Conservation (phyloP, 2,888 invertebrate genomes). For the Rhopalosiphum nymphaeae region DNA sequence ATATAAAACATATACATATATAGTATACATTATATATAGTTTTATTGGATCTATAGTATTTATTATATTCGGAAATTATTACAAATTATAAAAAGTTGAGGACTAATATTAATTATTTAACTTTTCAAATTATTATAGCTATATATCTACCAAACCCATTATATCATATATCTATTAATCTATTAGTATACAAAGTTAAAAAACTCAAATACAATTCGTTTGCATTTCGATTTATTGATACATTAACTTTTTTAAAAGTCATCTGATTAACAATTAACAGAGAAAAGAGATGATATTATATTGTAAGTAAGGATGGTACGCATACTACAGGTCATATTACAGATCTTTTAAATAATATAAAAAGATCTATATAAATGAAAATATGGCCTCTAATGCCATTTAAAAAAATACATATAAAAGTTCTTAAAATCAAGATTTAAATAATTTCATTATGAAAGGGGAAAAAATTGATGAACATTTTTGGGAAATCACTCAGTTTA, state of each 20-base stretch:
- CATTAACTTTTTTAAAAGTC: background rate
- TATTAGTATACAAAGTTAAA: background rate
- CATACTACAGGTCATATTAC: background rate
- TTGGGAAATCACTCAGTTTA: background rate
- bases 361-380: background rate
- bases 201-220: background rate
- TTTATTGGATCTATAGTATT: background rate
- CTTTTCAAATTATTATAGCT: background rate
- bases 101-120: background rate
- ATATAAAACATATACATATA: too few species aligned
- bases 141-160: background rate
- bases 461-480: background rate
- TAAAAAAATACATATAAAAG: background rate
- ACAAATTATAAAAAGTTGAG: background rate
- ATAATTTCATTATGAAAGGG: background rate
- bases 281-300: background rate
- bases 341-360: background rate
- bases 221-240: background rate
- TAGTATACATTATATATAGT: background rate
- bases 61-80: background rate
- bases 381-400: background rate
- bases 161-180: background rate
- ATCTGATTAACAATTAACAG: background rate
- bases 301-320: background rate
- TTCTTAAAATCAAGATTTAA: background rate